These are phyloP conservation scores for Cryptoprocta ferox DNA, from an alignment of 2,797 vertebrate species.

Conservation along the genomic window DNA sequence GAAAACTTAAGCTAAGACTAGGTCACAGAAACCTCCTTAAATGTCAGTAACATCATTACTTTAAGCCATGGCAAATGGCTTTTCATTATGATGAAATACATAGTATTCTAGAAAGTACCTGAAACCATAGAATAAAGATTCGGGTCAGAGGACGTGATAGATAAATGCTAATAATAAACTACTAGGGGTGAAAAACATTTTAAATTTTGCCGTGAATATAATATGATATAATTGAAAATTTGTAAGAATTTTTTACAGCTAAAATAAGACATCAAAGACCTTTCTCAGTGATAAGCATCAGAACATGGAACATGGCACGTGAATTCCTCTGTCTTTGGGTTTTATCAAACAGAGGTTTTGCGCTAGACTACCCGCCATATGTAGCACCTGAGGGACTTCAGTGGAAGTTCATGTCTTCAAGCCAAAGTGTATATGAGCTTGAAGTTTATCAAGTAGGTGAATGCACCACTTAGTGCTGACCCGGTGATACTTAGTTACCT, in stretches of 20 bases:
- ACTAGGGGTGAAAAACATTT: background rate
- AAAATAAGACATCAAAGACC: background rate
- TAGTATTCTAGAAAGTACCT: background rate
- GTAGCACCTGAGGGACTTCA: background rate
- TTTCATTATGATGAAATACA: background rate
- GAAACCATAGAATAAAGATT: background rate
- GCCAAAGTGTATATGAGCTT: background rate
- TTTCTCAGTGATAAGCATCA: background rate
- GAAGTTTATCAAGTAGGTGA: background rate
- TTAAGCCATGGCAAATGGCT: background rate
- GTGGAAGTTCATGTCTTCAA: background rate
- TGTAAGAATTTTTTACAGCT: background rate
- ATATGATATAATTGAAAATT: background rate
- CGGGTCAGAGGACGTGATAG: background rate
- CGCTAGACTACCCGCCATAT: background rate
- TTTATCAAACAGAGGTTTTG: conserved; percentile 2
- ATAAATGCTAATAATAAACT: background rate
- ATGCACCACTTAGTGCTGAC: background rate
- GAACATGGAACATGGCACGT: background rate
- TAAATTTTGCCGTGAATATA: background rate
- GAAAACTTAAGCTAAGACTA: background rate
- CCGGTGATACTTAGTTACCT: background rate
- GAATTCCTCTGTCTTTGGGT: background rate
- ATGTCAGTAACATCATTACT: background rate
- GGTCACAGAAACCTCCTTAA: background rate